phyloP scores from a whole-genome alignment of 2,888 invertebrate genomes.

The Lutraria lutraria region DNA sequence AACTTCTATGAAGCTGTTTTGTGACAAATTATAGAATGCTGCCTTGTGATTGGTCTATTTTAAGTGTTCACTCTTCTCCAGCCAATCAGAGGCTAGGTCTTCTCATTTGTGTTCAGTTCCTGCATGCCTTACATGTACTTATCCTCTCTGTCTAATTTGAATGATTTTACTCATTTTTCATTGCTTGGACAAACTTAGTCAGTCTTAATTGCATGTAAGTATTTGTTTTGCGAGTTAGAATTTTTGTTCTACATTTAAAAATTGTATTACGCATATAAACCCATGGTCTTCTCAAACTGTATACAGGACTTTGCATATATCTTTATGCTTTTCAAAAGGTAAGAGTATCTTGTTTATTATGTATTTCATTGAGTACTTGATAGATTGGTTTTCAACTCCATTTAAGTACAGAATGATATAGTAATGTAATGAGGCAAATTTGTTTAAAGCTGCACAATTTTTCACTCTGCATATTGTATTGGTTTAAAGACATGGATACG shows the following conservation, averaged over 20 bases:
- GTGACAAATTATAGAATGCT: too few species aligned
- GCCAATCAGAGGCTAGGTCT: too few species aligned
- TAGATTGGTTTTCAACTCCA: neutral
- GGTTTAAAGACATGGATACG: too few species aligned
- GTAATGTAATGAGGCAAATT: too few species aligned
- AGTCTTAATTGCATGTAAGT: neutral
- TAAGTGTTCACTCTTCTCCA: too few species aligned
- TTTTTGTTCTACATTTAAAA: neutral
- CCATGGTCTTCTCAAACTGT: neutral
- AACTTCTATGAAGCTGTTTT: too few species aligned
- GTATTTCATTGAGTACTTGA: neutral
- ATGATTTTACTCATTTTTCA: neutral
- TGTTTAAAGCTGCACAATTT: too few species aligned
- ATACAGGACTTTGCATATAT: neutral
- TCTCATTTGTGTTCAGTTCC: too few species aligned
- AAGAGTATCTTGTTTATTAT: neutral
- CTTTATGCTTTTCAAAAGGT: neutral
- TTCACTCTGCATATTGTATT: too few species aligned
- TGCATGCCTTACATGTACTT: too few species aligned
- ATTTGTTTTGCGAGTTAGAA: neutral
- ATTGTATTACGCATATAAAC: neutral
- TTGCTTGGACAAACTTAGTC: neutral
- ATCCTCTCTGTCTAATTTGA: neutral
- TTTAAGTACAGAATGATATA: too few species aligned
- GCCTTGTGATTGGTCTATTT: too few species aligned